A percentile compares a stretch with the other conserved stretches of the same genome.
These are phyloP conservation scores for Pyrrhosoma nymphula DNA, from an alignment of 2,888 invertebrate genomes.

Conservation along the genomic window DNA sequence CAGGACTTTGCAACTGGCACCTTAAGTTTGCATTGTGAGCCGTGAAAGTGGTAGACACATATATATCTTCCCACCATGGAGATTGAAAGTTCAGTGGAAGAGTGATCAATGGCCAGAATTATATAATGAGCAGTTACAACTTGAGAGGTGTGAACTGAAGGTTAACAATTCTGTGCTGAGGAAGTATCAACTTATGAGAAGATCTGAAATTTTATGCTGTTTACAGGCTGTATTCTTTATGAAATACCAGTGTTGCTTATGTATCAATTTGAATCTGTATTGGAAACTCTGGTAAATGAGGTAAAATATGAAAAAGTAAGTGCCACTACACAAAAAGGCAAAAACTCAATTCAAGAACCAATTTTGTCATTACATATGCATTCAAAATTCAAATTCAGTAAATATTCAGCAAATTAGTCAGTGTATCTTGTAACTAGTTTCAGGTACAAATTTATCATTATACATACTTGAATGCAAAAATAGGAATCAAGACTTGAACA, in stretches of 20 bases:
- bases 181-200: conserved; percentile 63
- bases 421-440: too few species aligned
- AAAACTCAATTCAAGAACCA: too few species aligned
- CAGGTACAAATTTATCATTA: too few species aligned
- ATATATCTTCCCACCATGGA: conserved; percentile 21
- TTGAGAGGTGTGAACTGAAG: conserved; percentile 46
- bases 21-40: conserved; percentile 68
- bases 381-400: too few species aligned
- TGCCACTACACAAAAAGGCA: too few species aligned
- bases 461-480: too few species aligned
- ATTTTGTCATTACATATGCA: too few species aligned
- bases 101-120: conserved; percentile 50
- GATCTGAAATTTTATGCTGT: conserved; percentile 63
- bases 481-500: too few species aligned
- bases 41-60: conserved; percentile 42
- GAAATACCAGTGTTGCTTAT: conserved; percentile 65
- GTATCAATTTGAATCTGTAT: conserved; percentile 64
- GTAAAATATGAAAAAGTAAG: too few species aligned
- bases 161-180: conserved; percentile 59
- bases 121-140: conserved; percentile 36
- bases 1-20: conserved; percentile 62
- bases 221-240: conserved; percentile 63
- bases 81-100: conserved; percentile 42
- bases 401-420: too few species aligned
- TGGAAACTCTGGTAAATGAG: conserved; percentile 56